Conservation (phyloP, 2,797 vertebrate species). For the Hipposideros larvatus region DNA sequence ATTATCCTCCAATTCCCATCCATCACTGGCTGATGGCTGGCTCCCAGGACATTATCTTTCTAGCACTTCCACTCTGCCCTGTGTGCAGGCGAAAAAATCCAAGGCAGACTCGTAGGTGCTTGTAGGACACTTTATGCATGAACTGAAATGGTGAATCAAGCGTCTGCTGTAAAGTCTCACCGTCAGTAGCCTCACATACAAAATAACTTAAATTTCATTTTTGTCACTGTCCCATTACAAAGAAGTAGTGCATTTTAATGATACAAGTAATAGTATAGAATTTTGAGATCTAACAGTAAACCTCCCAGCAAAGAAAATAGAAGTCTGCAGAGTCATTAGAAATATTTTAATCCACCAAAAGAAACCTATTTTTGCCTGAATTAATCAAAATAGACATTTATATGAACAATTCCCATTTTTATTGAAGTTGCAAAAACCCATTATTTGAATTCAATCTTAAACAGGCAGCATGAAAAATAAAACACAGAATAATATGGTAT, state of each 20-base stretch:
- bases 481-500: slow-evolving; percentile 14
- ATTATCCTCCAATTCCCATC: background rate
- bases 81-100: background rate
- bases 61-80: background rate
- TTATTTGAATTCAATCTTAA: slow-evolving; percentile 44
- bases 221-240: slow-evolving; percentile 37
- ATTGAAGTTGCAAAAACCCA: slow-evolving; percentile 29
- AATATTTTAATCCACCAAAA: slow-evolving; percentile 51
- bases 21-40: background rate
- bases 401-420: slow-evolving; percentile 34
- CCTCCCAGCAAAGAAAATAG: background rate
- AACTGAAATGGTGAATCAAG: background rate
- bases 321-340: background rate
- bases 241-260: slow-evolving; percentile 7
- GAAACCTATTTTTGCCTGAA: slow-evolving; percentile 14
- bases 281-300: slow-evolving; percentile 49
- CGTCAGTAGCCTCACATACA: background rate
- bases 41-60: background rate
- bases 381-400: slow-evolving; percentile 52
- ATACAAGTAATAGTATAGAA: background rate
- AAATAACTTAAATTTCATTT: slow-evolving; percentile 28
- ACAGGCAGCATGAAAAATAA: slow-evolving; percentile 58
- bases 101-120: background rate
- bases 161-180: background rate
- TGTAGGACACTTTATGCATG: background rate